These are phyloP conservation scores for Anseranas semipalmata DNA, from an alignment of 2,113 vertebrate genomes.

Conservation along the genomic window DNA sequence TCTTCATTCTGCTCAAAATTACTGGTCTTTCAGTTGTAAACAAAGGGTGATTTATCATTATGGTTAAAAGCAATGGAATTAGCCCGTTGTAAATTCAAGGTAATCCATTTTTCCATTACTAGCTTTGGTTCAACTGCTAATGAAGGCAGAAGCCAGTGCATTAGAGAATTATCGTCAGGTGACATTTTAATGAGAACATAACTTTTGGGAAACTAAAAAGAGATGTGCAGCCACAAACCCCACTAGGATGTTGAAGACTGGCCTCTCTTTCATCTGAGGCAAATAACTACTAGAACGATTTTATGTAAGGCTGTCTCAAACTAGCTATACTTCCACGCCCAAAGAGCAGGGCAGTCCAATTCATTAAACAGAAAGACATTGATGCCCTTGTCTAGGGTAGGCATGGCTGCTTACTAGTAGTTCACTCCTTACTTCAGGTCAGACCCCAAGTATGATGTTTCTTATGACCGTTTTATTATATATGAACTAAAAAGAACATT, in stretches of 20 bases:
- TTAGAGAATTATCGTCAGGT: constrained; percentile 34
- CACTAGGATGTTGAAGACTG: background rate
- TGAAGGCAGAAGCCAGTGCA: constrained; percentile 17
- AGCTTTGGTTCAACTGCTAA: constrained; percentile 39
- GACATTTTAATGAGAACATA: constrained; percentile 55
- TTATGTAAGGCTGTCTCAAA: background rate
- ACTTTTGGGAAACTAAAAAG: constrained; percentile 15
- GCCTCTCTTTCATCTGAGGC: background rate
- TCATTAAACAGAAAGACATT: background rate
- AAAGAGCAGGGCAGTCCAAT: background rate
- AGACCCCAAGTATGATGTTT: background rate
- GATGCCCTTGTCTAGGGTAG: background rate
- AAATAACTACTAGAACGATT: background rate
- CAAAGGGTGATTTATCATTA: constrained; percentile 29
- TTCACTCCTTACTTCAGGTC: background rate
- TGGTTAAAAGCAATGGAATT: constrained; percentile 18
- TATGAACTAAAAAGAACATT: background rate
- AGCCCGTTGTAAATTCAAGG: constrained; percentile 20
- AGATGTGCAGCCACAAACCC: background rate
- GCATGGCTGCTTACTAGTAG: background rate
- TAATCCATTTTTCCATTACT: constrained; percentile 47
- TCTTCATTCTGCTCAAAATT: constrained; percentile 33
- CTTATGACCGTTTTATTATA: background rate
- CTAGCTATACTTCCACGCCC: background rate
- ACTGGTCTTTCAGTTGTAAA: constrained; percentile 4